These are phyloP conservation scores for Podabrus alpinus DNA, from an alignment of 2,888 invertebrate genomes.

Conservation along the genomic window DNA sequence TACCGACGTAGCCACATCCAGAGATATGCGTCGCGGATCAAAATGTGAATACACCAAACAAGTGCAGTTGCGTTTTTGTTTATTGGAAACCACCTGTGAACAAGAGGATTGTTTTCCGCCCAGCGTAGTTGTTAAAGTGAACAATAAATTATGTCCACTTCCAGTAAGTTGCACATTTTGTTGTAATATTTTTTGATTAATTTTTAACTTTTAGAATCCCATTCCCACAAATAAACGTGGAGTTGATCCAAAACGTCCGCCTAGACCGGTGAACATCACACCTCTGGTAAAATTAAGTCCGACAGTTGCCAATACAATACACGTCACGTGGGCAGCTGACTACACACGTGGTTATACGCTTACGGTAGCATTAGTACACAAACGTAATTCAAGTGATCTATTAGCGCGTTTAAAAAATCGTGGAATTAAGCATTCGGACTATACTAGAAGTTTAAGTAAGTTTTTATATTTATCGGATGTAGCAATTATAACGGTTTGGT, in stretches of 20 bases:
- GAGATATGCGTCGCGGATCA: slow-evolving; percentile 68
- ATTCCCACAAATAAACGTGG: slow-evolving; percentile 97
- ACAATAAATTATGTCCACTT: slow-evolving; percentile 86
- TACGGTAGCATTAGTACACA: slow-evolving; percentile 84
- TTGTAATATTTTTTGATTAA: background rate
- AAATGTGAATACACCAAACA: slow-evolving; percentile 76
- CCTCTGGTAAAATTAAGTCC: slow-evolving; percentile 84
- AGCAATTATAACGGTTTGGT: background rate
- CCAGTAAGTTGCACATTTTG: slow-evolving; percentile 70
- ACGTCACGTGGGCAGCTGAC: slow-evolving; percentile 90
- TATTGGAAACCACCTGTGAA: slow-evolving; percentile 87
- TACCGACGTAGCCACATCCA: slow-evolving; percentile 83
- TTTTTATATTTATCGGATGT: slow-evolving; percentile 32
- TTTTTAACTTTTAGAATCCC: slow-evolving; percentile 71
- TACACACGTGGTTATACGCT: slow-evolving; percentile 82
- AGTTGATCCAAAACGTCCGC: slow-evolving; percentile 94
- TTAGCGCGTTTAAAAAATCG: slow-evolving; percentile 80
- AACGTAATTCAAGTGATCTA: slow-evolving; percentile 82
- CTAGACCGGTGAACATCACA: slow-evolving; percentile 94
- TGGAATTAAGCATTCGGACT: slow-evolving; percentile 87
- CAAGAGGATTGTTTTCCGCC: slow-evolving; percentile 96
- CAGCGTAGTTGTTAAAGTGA: slow-evolving; percentile 88
- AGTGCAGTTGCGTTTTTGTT: slow-evolving; percentile 91
- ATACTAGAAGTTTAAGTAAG: slow-evolving; percentile 88
- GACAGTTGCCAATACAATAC: slow-evolving; percentile 81